A percentile compares a stretch with the other conserved stretches of the same genome.
phyloP scores from a whole-genome alignment of 2,888 invertebrate species.

The Parnassius mnemosyne region DNA sequence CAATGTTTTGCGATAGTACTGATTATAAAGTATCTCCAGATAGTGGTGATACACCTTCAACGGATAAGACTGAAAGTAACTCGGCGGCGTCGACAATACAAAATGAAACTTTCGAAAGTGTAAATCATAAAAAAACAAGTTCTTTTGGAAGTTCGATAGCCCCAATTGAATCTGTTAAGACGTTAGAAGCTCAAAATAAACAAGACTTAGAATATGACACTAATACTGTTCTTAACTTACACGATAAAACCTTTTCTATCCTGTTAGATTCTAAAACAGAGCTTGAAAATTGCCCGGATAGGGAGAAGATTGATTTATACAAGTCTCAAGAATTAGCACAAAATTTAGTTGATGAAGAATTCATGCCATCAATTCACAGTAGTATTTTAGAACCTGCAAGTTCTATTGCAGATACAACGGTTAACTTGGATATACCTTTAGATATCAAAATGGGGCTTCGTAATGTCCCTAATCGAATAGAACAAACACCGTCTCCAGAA shows the following conservation, averaged over 20 bases:
- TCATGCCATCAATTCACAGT: constrained; percentile 82
- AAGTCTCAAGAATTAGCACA: constrained; percentile 49
- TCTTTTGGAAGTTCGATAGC: constrained; percentile 44
- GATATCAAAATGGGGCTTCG: constrained; percentile 71
- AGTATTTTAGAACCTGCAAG: constrained; percentile 81
- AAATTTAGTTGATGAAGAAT: constrained; percentile 79
- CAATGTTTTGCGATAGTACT: constrained; percentile 68
- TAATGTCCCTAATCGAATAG: constrained; percentile 75
- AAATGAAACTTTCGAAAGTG: constrained; percentile 66
- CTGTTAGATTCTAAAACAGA: constrained; percentile 18
- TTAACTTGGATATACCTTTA: constrained; percentile 78
- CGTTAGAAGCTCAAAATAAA: constrained; percentile 45
- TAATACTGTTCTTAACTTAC: constrained; percentile 28
- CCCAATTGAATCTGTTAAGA: constrained; percentile 54
- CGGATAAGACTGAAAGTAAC: constrained; percentile 79
- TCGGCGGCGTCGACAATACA: constrained; percentile 76
- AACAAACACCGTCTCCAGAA: constrained; percentile 92
- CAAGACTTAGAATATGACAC: constrained; percentile 40
- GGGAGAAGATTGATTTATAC: constrained; percentile 31
- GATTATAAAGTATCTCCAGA: constrained; percentile 71
- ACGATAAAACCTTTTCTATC: constrained; percentile 30
- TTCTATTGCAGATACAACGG: constrained; percentile 75
- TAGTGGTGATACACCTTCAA: constrained; percentile 78
- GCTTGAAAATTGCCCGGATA: constrained; percentile 10
- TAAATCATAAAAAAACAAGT: constrained; percentile 39